These are phyloP conservation scores for Pocillopora meandrina DNA, from an alignment of 92 coral and sea anemone genomes.

Conservation along the genomic window DNA sequence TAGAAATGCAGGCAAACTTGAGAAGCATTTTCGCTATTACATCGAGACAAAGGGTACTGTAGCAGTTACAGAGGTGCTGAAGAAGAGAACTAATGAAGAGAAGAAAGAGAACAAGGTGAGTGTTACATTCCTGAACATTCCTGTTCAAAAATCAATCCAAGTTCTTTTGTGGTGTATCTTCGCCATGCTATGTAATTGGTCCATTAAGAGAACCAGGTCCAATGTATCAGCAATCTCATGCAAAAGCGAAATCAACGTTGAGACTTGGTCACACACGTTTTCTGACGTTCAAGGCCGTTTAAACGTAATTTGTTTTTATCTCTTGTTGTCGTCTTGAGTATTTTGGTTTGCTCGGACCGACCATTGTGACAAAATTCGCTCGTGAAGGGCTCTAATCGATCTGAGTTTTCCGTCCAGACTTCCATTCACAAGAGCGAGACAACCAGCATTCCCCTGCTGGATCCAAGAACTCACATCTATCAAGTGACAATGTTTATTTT, in stretches of 20 bases:
- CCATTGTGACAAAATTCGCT: too few species aligned
- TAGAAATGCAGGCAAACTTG: slow-evolving; percentile 63
- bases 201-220: too few species aligned
- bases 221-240: too few species aligned
- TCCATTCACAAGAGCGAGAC: neutral
- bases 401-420: neutral
- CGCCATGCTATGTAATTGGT: too few species aligned
- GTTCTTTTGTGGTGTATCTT: too few species aligned
- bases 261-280: neutral
- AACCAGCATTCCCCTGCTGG: slow-evolving; percentile 43
- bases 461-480: slow-evolving; percentile 50
- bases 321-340: too few species aligned
- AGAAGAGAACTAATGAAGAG: slow-evolving; percentile 46
- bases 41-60: slow-evolving; percentile 33
- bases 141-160: neutral
- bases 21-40: slow-evolving; percentile 55
- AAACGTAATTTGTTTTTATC: too few species aligned
- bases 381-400: too few species aligned
- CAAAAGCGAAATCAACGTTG: too few species aligned
- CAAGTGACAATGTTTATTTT: slow-evolving; percentile 42
- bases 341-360: too few species aligned
- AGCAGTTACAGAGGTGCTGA: slow-evolving; percentile 47
- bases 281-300: neutral
- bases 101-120: slow-evolving; percentile 31
- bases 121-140: neutral